phyloP scores from a whole-genome alignment of 1,140 invertebrate species.

The Drosophila aff. region DNA sequence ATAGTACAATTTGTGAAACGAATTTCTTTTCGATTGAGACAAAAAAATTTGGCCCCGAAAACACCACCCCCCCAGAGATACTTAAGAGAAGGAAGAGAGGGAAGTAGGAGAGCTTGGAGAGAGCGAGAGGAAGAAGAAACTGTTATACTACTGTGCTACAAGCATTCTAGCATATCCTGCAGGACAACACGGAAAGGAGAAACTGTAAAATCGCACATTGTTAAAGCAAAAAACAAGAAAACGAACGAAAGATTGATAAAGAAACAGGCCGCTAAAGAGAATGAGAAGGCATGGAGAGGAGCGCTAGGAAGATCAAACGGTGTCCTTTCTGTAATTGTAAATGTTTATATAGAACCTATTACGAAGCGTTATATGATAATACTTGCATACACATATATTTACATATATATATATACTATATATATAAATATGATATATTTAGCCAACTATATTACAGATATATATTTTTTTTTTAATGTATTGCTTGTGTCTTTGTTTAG shows the following conservation, averaged over 20 bases:
- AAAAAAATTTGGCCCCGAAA: constrained; percentile 5
- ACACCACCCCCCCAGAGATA: constrained; percentile 6
- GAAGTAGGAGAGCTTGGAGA: constrained; percentile 5
- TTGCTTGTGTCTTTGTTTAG: constrained; percentile 54
- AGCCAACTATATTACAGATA: constrained; percentile 49
- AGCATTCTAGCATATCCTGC: constrained; percentile 67
- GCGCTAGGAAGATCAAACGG: constrained; percentile 24
- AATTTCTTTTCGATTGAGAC: constrained; percentile 45
- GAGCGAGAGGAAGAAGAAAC: constrained; percentile 36
- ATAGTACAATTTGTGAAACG: constrained; percentile 53
- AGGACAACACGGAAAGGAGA: constrained; percentile 48
- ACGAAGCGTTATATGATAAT: constrained; percentile 74
- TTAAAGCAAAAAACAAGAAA: constrained; percentile 51
- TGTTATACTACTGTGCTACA: constrained; percentile 76
- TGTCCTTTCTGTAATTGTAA: constrained; percentile 74
- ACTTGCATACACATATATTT: constrained; percentile 57
- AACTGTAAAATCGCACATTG: constrained; percentile 74
- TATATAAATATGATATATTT: constrained; percentile 53
- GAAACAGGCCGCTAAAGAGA: constrained; percentile 4
- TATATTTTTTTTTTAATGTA: constrained; percentile 40
- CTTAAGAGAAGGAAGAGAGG: constrained; percentile 24
- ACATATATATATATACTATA: constrained; percentile 41
- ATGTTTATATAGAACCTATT: constrained; percentile 75
- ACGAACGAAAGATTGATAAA: background rate
- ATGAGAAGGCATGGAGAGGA: constrained; percentile 3